phyloP scores from a whole-genome alignment of 2,113 vertebrate genomes.

The Gadus chalcogrammus region DNA sequence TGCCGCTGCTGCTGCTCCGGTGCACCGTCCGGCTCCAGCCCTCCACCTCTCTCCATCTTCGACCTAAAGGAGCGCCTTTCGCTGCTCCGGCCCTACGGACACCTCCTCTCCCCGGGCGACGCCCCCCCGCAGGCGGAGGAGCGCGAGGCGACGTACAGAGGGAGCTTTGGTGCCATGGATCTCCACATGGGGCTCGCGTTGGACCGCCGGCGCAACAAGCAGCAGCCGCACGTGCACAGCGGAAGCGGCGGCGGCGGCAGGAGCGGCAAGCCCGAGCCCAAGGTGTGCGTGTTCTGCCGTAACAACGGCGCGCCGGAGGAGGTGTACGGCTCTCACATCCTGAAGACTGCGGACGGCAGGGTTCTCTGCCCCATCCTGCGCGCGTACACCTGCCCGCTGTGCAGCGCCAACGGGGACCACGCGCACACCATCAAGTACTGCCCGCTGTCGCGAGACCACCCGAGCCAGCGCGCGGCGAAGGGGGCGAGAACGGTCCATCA shows the following conservation, averaged over 20 bases:
- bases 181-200: constrained; percentile 43
- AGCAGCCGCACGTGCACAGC: no score
- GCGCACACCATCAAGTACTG: constrained; percentile 83
- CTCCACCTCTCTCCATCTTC: constrained; percentile 66
- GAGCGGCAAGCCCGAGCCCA: constrained; percentile 73
- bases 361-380: constrained; percentile 79
- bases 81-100: constrained; percentile 60
- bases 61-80: constrained; percentile 72
- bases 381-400: constrained; percentile 78
- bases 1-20: constrained; percentile 31
- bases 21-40: constrained; percentile 55
- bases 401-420: constrained; percentile 79
- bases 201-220: no score
- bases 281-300: constrained; percentile 81
- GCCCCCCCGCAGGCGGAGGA: constrained; percentile 53
- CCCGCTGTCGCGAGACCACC: constrained; percentile 76
- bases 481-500: constrained; percentile 62
- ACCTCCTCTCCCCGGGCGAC: constrained; percentile 21
- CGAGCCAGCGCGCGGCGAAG: constrained; percentile 61
- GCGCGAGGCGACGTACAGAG: constrained; percentile 54
- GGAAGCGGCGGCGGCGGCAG: constrained; percentile 35
- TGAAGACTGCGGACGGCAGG: constrained; percentile 76
- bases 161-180: constrained; percentile 63
- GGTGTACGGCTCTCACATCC: constrained; percentile 78
- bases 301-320: constrained; percentile 81